phyloP scores from a whole-genome alignment of 2,113 vertebrate genomes.

The Phodopus roborovskii region DNA sequence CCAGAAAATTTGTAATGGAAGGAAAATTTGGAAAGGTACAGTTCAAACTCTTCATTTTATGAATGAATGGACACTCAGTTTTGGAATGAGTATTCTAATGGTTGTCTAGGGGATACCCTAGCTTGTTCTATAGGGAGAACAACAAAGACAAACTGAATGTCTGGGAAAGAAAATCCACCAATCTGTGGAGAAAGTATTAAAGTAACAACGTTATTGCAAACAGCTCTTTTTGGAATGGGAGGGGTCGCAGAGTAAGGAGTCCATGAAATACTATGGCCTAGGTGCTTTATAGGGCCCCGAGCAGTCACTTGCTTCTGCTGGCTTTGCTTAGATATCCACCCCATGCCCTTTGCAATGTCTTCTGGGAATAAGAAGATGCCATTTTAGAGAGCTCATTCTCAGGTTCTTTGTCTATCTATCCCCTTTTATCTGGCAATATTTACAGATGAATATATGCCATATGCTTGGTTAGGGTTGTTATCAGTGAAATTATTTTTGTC shows the following conservation, averaged over 20 bases:
- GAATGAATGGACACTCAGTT: not conserved
- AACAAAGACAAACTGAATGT: not conserved
- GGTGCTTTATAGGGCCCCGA: not conserved
- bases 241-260: not conserved
- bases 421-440: not conserved
- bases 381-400: not conserved
- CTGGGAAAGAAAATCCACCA: not conserved
- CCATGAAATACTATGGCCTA: not conserved
- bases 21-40: not conserved
- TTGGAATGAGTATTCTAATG: not conserved
- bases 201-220: not conserved
- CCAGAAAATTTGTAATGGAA: not conserved
- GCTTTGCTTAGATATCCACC: not conserved
- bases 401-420: too few relatives aligned
- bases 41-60: slow-evolving; percentile 13
- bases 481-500: not conserved
- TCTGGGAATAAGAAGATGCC: not conserved
- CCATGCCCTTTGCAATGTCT: not conserved
- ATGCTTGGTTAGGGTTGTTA: not conserved
- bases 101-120: not conserved
- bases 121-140: not conserved
- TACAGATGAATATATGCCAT: not conserved
- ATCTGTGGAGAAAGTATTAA: not conserved
- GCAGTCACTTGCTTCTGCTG: not conserved
- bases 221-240: not conserved